A percentile compares a stretch with the other conserved stretches of the same genome.
Evolutionary conservation across 2,888 invertebrate species (phyloP).

Genomic region (Thyatira batis): DNA sequence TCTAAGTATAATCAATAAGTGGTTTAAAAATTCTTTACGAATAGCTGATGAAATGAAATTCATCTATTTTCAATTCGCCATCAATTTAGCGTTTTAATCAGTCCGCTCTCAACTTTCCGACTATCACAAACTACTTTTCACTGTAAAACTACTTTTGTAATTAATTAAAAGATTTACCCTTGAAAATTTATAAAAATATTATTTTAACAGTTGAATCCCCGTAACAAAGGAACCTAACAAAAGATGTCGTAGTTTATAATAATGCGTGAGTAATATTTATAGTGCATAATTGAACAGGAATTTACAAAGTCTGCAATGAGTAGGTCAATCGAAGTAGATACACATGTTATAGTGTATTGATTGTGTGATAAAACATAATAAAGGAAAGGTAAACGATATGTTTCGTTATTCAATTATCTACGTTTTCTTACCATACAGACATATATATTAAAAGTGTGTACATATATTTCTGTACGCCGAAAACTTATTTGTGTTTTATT

Average conservation of each 20-base stretch:
- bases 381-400: neutral
- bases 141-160: too few relatives aligned
- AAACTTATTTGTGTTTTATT: too few relatives aligned
- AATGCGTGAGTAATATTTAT: constrained; percentile 38
- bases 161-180: too few relatives aligned
- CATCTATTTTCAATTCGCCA: too few relatives aligned
- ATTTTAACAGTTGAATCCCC: constrained; percentile 25
- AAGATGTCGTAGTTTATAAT: constrained; percentile 5
- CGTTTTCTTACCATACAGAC: neutral
- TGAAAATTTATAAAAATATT: constrained; percentile 8
- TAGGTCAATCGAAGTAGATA: constrained; percentile 36
- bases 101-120: too few relatives aligned
- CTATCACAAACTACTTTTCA: too few relatives aligned
- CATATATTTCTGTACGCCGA: too few relatives aligned
- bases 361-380: neutral
- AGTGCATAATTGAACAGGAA: constrained; percentile 41
- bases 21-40: too few relatives aligned
- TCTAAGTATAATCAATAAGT: too few relatives aligned
- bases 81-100: too few relatives aligned
- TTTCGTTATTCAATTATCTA: neutral
- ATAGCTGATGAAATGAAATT: too few relatives aligned
- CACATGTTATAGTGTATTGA: constrained; percentile 6
- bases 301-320: constrained; percentile 43
- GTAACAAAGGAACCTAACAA: constrained; percentile 25
- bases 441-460: neutral